phyloP scores from a whole-genome alignment of 2,888 invertebrate genomes.

The Sympetrum striolatum region DNA sequence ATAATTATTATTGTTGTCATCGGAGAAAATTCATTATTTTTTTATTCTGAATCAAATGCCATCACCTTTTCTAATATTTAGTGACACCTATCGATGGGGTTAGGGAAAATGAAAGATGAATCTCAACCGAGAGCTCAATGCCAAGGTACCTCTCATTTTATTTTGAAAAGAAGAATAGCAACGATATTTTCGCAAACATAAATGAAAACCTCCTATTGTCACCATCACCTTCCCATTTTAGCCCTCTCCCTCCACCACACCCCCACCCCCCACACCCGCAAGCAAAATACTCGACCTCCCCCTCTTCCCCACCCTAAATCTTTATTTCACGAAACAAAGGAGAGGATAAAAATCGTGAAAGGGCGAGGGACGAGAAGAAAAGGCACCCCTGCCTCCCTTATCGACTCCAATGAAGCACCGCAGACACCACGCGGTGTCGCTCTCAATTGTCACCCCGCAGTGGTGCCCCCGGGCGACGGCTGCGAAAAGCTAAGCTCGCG shows the following conservation, averaged over 20 bases:
- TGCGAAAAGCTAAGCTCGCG: not conserved
- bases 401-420: not conserved
- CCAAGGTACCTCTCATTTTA: no score
- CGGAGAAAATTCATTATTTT: no score
- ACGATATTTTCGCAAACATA: not conserved
- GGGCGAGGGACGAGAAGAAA: not conserved
- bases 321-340: not conserved
- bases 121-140: no score
- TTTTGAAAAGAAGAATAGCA: no score
- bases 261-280: not conserved
- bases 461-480: not conserved
- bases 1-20: no score
- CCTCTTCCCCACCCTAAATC: not conserved
- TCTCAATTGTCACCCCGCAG: conserved; percentile 2
- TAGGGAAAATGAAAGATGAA: no score
- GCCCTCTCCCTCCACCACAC: not conserved
- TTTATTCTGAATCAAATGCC: no score
- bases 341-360: not conserved
- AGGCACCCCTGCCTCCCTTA: not conserved
- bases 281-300: not conserved
- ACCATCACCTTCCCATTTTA: not conserved
- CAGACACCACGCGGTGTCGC: conserved; percentile 26
- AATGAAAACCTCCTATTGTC: not conserved
- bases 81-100: no score
- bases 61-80: no score